Conservation (phyloP, 2,113 vertebrate genomes). For the Thamnophis sirtalis region DNA sequence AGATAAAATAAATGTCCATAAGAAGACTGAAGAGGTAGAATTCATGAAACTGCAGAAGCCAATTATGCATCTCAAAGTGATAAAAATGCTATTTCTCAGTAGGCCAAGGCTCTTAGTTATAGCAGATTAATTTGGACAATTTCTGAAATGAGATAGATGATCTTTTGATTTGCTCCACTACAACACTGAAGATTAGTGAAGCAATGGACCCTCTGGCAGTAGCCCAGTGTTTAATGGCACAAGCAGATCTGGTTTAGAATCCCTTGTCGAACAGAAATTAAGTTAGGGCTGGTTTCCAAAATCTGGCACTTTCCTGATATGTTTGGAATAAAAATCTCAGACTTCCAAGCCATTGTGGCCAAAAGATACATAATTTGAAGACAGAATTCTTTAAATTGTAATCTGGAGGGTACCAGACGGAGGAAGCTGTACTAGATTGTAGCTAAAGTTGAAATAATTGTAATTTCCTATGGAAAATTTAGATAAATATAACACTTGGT, state of each 20-base stretch:
- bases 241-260: not conserved
- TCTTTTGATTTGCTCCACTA: not conserved
- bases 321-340: not conserved
- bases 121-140: not conserved
- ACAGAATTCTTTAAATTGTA: not conserved
- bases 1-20: not conserved
- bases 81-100: not conserved
- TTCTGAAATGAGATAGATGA: not conserved
- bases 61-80: not conserved
- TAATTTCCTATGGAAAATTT: not conserved
- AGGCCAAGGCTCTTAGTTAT: not conserved
- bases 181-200: not conserved
- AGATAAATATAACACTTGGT: not conserved
- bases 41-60: not conserved
- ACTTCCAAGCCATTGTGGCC: not conserved
- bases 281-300: not conserved
- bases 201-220: not conserved
- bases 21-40: not conserved
- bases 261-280: not conserved
- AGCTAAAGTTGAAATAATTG: not conserved
- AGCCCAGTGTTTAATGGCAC: too few species aligned
- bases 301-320: not conserved
- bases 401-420: not conserved
- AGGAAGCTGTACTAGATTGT: not conserved
- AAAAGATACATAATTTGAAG: not conserved